phyloP scores from a whole-genome alignment of 2,888 invertebrate genomes.

The Drosophila kuntzei region DNA sequence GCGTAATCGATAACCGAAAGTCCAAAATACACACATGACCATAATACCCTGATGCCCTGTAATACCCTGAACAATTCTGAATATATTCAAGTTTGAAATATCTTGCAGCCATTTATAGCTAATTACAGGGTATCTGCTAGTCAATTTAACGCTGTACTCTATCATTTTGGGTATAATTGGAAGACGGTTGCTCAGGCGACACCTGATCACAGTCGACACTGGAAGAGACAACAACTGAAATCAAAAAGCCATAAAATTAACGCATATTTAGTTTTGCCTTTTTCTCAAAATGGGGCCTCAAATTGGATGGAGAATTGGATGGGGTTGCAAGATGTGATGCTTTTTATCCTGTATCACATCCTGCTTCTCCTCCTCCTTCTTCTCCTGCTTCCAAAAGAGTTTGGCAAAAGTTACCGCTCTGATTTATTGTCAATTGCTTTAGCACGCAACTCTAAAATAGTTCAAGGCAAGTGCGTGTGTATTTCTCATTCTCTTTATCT shows the following conservation, averaged over 20 bases:
- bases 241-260: constrained; percentile 52
- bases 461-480: constrained; percentile 29
- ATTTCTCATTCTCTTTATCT: neutral
- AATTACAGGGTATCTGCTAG: neutral
- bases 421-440: constrained; percentile 47
- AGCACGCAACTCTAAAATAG: constrained; percentile 43
- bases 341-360: neutral
- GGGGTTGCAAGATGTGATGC: neutral
- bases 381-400: neutral
- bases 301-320: constrained; percentile 2
- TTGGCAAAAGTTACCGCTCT: constrained; percentile 32
- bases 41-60: no score
- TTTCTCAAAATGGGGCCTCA: constrained; percentile 7
- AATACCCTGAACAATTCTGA: no score
- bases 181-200: constrained; percentile 5
- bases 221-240: constrained; percentile 25
- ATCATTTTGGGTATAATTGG: neutral
- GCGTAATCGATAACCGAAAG: no score
- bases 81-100: no score
- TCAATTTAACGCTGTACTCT: neutral
- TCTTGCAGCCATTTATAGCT: neutral
- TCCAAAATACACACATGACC: no score
- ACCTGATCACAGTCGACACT: constrained; percentile 25
- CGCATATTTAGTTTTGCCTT: constrained; percentile 40
- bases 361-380: neutral